Percentiles rank a stretch among this genome's conserved stretches.
These are phyloP conservation scores for Scolopax mira DNA, from an alignment of 2,113 vertebrate genomes.

Conservation along the genomic window DNA sequence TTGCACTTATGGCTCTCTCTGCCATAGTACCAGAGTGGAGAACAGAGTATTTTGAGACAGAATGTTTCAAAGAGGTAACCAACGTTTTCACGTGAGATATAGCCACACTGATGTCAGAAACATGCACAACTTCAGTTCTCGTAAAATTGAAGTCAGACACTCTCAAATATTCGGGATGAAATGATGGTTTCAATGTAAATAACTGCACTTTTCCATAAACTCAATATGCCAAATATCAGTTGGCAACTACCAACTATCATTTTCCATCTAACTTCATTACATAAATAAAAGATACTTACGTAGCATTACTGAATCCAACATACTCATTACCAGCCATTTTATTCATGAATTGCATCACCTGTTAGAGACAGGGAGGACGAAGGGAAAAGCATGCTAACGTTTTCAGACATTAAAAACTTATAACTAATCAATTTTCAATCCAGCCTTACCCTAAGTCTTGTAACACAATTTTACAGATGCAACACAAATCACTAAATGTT, in stretches of 20 bases:
- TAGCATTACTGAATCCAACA: slow-evolving; percentile 98
- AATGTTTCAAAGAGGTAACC: background rate
- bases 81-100: background rate
- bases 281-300: slow-evolving; percentile 83
- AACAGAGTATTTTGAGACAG: background rate
- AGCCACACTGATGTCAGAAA: background rate
- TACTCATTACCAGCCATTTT: slow-evolving; percentile 98
- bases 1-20: background rate
- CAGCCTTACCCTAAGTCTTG: background rate
- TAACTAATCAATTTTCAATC: background rate
- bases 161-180: background rate
- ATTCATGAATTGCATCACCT: slow-evolving; percentile 99
- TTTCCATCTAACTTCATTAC: background rate
- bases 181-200: background rate
- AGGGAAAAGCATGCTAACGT: background rate
- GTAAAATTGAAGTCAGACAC: background rate
- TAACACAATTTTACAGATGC: background rate
- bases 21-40: background rate
- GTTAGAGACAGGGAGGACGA: background rate
- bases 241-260: background rate
- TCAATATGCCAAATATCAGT: background rate
- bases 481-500: background rate
- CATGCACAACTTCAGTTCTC: background rate
- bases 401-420: background rate
- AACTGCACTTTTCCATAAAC: background rate